Evolutionary conservation across 2,797 vertebrate species (phyloP), one percentile per base, ranked within the genome.

Genomic region (Manis pentadactyla): DNA sequence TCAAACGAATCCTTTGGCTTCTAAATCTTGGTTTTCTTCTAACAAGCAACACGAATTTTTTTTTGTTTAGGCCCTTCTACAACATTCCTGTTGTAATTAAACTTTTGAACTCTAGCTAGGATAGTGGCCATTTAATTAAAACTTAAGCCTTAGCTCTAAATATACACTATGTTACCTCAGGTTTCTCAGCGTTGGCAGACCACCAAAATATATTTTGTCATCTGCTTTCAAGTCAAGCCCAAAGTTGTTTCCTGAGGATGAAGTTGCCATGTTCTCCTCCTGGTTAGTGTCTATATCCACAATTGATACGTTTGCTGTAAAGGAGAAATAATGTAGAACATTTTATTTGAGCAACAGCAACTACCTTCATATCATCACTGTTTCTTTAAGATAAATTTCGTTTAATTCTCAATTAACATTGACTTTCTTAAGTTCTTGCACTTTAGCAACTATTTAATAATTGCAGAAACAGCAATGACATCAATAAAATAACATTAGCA

Each of bases 151-250:
- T 13, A 19, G 37, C 85, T 96, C 78, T 97, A 93, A 93, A 75
- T 87, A 59, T 78, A 96, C 51, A 90, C 14, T 31, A 51, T 73
- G 0, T 98, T 99, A 99, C 99, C 99, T 99, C 98, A 99, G 99
- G 97, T 99, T 99, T 97, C 99, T 99, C 79, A 99, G 97, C 0
- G 99, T 99, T 75, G 99, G 99, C 96, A 99, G 98, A 63, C 99
- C 99, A 87, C 99, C 99, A 96, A 99, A 99, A 98, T 99, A 99
- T 96, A 99, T 99, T 98, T 99, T 99, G 95, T 99, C 99, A 12
- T 99, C 98, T 34, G 99, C 98, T 98, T 99, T 99, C 86, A 99
- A 98, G 98, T 99, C 99, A 87, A 99, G 99, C 68, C 99, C 99
- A 25, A 99, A 99, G 85, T 99, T 99, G 71, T 99, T 99, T 71